Evolutionary conservation across 2,113 vertebrate genomes (phyloP).

Genomic region (Hypomesus transpacificus): DNA sequence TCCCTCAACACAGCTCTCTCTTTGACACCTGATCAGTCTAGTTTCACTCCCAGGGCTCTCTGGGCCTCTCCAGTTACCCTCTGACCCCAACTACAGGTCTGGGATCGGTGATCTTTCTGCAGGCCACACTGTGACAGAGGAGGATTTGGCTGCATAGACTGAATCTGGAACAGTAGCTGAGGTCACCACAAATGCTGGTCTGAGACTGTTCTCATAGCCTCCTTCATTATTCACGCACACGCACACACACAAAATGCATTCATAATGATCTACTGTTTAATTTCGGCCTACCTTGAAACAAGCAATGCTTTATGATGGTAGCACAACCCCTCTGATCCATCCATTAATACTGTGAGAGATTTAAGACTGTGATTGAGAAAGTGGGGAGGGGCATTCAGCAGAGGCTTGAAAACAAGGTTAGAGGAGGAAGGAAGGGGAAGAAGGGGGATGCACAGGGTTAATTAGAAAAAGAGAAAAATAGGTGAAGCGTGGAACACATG

Average conservation of each 20-base stretch:
- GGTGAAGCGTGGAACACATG: too few relatives aligned
- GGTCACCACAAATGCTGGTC: slow-evolving; percentile 1
- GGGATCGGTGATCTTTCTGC: slow-evolving; percentile 12
- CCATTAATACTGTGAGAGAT: too few relatives aligned
- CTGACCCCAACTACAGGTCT: slow-evolving; percentile 18
- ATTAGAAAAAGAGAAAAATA: too few relatives aligned
- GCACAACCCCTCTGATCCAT: too few relatives aligned
- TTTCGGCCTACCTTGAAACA: too few relatives aligned
- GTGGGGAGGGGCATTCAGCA: too few relatives aligned
- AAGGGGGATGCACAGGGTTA: too few relatives aligned
- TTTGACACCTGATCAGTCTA: slow-evolving; percentile 53
- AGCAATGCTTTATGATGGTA: too few relatives aligned
- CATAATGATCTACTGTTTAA: neutral
- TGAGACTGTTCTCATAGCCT: slow-evolving; percentile 44
- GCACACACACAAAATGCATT: slow-evolving; percentile 17
- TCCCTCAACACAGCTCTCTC: slow-evolving; percentile 25
- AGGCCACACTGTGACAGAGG: neutral
- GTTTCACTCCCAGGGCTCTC: slow-evolving; percentile 39
- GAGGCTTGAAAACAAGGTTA: too few relatives aligned
- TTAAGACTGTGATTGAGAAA: too few relatives aligned
- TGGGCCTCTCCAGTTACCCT: slow-evolving; percentile 58
- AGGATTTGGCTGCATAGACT: slow-evolving; percentile 2
- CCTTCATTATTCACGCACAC: slow-evolving; percentile 45
- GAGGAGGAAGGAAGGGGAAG: too few relatives aligned
- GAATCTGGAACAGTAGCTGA: slow-evolving; percentile 29